Base-by-base conservation (phyloP, 2,113 vertebrate genomes). In the Sturnus vulgaris region DNA sequence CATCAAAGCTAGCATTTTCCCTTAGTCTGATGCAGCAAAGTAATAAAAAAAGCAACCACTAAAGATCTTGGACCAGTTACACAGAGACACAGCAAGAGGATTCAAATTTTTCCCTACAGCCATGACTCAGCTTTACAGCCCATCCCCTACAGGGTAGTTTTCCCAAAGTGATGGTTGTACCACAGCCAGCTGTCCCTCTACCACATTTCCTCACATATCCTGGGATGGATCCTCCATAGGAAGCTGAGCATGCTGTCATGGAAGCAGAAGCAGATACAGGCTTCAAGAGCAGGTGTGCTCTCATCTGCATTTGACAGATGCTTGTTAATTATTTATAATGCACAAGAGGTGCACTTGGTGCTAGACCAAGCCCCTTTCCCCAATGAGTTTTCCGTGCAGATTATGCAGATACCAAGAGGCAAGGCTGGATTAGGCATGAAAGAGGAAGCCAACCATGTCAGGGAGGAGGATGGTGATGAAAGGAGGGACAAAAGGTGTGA, bases 1-100 rank as follows among this genome's bases (percentile, higher is more conserved):
- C 72, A 83, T 94, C 82, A 92, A 92, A 95, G 85, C 40, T 46
- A 82, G 52, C 65, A 52, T 93, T 94, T 94, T 75, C 69, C 69
- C 69, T 73, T 78, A 68, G 76, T 82, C 76, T 93, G 64, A 88
- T 61, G 80, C 72, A 95, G 85, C 31, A 68, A 86, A 92, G 47
- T 60, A 92, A 86, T 80, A 92, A 83, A 76, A 76, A 90, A 71
- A 20, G 3, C 49, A 90, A 35, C 76, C 63, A 77, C 78, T 87
- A 47, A 82, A 73, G 70, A 77, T 73, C 76, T 86, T 92, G 76
- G 90, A 70, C 33, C 13, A 56, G 42, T 90, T 75, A 88, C 49
- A 78, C 28, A 70, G 72, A 2, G 0, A 86, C 7, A 5, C 39
- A 88, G 60, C 18, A 63, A 93, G 47, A 47, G 11, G 31, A 83